These are phyloP conservation scores for Clivina fossor DNA, from an alignment of 2,888 invertebrate species.

Conservation along the genomic window DNA sequence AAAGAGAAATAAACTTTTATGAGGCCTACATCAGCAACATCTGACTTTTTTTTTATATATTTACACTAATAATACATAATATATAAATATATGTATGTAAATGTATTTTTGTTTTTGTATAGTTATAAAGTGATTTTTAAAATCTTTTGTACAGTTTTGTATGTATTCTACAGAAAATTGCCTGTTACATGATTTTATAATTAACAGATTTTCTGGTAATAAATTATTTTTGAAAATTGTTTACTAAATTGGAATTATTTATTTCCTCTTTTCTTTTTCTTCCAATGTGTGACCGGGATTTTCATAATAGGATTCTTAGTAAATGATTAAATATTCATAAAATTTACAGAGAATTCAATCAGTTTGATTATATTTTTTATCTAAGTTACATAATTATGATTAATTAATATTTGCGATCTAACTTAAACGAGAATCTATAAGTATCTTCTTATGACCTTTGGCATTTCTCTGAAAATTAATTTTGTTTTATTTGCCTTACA, in stretches of 20 bases:
- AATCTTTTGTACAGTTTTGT: slow-evolving; percentile 33
- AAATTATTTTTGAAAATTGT: slow-evolving; percentile 29
- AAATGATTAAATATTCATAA: neutral
- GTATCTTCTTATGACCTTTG: too few species aligned
- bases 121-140: slow-evolving; percentile 28
- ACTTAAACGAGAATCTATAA: too few species aligned
- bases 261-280: neutral
- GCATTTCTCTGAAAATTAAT: too few species aligned
- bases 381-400: neutral
- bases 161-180: slow-evolving; percentile 33
- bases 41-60: slow-evolving; percentile 26
- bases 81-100: too few species aligned
- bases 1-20: slow-evolving; percentile 10
- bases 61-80: slow-evolving; percentile 26
- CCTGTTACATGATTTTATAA: slow-evolving; percentile 30
- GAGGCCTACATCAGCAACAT: slow-evolving; percentile 22
- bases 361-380: neutral
- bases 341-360: neutral
- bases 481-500: too few species aligned
- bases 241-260: slow-evolving; percentile 1
- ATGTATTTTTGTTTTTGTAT: slow-evolving; percentile 34
- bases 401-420: neutral
- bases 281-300: too few species aligned
- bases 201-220: slow-evolving; percentile 29
- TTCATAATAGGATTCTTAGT: too few species aligned